phyloP scores from a whole-genome alignment of 2,888 invertebrate species.

The Oeneis ivallda region DNA sequence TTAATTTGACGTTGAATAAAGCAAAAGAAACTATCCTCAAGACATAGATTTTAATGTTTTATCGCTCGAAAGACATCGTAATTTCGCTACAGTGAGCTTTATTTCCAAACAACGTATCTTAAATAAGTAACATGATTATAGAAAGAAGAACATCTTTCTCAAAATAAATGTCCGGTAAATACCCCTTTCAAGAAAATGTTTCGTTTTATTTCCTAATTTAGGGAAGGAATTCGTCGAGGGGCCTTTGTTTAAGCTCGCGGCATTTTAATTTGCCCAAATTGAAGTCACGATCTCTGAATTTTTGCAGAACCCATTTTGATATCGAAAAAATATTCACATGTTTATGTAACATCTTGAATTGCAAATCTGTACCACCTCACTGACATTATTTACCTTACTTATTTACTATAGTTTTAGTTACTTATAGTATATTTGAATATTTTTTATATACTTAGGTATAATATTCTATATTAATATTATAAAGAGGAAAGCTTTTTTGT shows the following conservation, averaged over 20 bases:
- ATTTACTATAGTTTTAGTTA: too few species aligned
- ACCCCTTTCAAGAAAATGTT: neutral
- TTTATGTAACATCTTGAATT: neutral
- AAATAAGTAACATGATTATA: neutral
- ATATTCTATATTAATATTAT: too few species aligned
- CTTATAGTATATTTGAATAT: too few species aligned
- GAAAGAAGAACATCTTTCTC: neutral
- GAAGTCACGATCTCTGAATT: neutral
- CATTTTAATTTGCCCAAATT: slow-evolving; percentile 17
- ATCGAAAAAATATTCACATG: neutral
- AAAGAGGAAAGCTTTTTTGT: too few species aligned
- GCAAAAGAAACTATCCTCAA: too few species aligned
- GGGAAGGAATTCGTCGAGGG: neutral
- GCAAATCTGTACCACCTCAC: neutral
- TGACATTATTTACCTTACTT: too few species aligned
- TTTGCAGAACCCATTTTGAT: neutral
- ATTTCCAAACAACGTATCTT: slow-evolving; percentile 1
- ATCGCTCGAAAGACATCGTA: neutral
- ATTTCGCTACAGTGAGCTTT: neutral
- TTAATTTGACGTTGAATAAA: too few species aligned
- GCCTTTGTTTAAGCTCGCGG: slow-evolving; percentile 6
- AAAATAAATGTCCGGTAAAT: slow-evolving; percentile 2
- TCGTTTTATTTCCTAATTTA: slow-evolving; percentile 5
- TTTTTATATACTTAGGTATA: too few species aligned
- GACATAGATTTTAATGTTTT: neutral